These are phyloP conservation scores for Myotis vivesi DNA, from an alignment of 2,797 vertebrate species.

Conservation along the genomic window DNA sequence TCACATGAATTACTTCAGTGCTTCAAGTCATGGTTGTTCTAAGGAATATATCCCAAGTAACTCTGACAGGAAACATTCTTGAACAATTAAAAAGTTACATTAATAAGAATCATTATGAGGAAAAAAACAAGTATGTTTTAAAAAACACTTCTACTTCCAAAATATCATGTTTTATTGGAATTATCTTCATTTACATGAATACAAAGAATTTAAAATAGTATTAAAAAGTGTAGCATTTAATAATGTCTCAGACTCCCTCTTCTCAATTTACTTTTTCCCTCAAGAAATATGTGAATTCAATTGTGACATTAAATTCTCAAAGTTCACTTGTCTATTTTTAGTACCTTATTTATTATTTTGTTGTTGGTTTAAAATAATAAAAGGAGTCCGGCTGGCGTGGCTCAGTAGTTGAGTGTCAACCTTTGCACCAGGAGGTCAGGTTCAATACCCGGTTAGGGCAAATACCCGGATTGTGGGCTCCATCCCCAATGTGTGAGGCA, in stretches of 20 bases:
- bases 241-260: not conserved
- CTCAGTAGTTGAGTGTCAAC: no score
- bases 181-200: slow-evolving; percentile 21
- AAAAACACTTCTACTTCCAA: not conserved
- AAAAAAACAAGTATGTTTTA: not conserved
- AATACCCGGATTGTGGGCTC: no score
- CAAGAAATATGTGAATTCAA: slow-evolving; percentile 13
- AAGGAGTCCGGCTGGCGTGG: no score
- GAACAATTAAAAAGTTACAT: not conserved
- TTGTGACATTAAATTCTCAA: slow-evolving; percentile 2
- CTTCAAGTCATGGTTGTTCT: not conserved
- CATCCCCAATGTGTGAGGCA: no score
- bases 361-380: slow-evolving; percentile 22
- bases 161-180: slow-evolving; percentile 3
- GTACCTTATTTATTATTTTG: not conserved
- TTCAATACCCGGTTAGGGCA: no score
- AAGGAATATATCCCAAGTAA: not conserved
- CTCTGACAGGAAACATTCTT: not conserved
- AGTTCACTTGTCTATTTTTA: not conserved
- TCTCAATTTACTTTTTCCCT: slow-evolving; percentile 14
- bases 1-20: not conserved
- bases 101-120: not conserved
- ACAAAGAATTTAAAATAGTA: not conserved
- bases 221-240: slow-evolving; percentile 4
- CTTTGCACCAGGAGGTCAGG: no score